These are phyloP conservation scores for Nemotelus nigrinus DNA, from an alignment of 2,888 invertebrate genomes.

Conservation along the genomic window DNA sequence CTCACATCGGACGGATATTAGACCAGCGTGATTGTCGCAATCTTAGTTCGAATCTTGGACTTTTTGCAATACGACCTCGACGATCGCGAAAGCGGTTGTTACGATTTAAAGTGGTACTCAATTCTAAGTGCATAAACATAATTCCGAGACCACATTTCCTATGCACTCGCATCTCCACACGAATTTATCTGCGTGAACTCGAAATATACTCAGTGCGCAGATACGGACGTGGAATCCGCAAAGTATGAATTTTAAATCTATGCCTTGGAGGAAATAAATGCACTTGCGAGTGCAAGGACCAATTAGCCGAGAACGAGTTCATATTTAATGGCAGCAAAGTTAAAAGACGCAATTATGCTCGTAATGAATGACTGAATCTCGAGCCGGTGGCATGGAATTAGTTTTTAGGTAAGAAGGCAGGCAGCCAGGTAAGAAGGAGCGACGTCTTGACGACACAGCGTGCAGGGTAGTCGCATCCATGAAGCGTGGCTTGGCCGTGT, in stretches of 20 bases:
- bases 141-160: no score
- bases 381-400: conserved; percentile 23
- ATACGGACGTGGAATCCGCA: conserved; percentile 33
- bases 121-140: conserved; percentile 5
- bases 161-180: neutral
- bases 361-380: conserved; percentile 27
- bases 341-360: conserved; percentile 36
- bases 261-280: conserved; percentile 16
- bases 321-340: conserved; percentile 40
- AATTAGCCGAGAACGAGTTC: conserved; percentile 42
- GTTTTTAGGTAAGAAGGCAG: conserved; percentile 18
- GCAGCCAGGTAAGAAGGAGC: no score
- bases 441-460: neutral
- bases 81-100: conserved; percentile 29
- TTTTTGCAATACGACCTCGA: no score
- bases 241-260: conserved; percentile 7
- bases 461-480: neutral
- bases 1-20: no score
- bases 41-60: no score
- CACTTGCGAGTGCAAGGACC: conserved; percentile 14
- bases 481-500: conserved; percentile 5
- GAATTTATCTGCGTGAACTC: neutral
- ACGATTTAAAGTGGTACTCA: conserved; percentile 40
- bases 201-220: neutral
- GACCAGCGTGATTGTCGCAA: no score